phyloP scores from a whole-genome alignment of 2,113 vertebrate species.

The Phalacrocorax aristotelis region DNA sequence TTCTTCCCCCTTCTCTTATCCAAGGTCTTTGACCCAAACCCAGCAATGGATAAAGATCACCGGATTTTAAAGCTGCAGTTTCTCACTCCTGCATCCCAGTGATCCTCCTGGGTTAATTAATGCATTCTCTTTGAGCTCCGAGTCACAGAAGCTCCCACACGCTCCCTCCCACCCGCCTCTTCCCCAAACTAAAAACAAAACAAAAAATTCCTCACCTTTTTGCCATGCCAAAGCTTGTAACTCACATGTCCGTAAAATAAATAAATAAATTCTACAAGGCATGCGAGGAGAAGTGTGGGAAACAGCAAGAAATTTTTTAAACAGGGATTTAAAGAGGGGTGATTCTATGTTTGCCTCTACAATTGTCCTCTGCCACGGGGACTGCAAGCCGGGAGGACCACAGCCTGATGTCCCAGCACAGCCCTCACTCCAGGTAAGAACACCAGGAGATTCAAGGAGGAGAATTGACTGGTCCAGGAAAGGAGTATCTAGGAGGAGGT shows the following conservation, averaged over 20 bases:
- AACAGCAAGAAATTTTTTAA: background rate
- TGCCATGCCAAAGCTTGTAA: slow-evolving; percentile 39
- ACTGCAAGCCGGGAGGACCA: background rate
- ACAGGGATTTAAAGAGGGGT: background rate
- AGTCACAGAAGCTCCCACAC: background rate
- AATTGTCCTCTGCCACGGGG: background rate
- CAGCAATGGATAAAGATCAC: slow-evolving; percentile 79
- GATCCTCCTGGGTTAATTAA: slow-evolving; percentile 86
- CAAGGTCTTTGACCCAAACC: slow-evolving; percentile 81
- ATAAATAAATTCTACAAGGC: background rate
- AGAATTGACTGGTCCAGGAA: background rate
- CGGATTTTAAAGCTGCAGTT: slow-evolving; percentile 76
- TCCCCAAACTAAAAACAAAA: slow-evolving; percentile 52
- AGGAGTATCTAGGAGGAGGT: background rate
- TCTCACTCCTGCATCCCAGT: slow-evolving; percentile 71
- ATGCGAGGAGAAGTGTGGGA: background rate
- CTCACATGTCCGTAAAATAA: slow-evolving; percentile 1
- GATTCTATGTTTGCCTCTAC: background rate
- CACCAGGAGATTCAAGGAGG: background rate
- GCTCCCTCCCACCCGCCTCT: slow-evolving; percentile 4
- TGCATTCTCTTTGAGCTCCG: slow-evolving; percentile 79
- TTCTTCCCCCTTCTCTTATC: slow-evolving; percentile 61
- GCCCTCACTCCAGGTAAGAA: background rate
- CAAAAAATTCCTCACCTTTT: slow-evolving; percentile 48
- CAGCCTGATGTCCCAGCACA: background rate